Base-by-base conservation (phyloP, 2,888 invertebrate genomes). In the Notodonta ziczac region DNA sequence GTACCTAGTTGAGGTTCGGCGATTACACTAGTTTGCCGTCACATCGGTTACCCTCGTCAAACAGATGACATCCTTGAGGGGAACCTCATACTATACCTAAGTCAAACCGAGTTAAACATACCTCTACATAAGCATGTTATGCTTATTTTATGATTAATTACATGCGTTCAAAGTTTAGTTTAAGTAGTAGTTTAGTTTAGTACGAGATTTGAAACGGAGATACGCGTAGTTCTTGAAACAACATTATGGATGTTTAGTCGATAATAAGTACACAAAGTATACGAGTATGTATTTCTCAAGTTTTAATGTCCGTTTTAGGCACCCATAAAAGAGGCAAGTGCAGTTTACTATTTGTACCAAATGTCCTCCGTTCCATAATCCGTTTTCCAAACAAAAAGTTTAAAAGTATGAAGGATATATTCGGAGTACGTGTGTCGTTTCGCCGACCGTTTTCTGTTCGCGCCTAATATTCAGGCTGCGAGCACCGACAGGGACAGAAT, bases 31-130 rank as follows among this genome's bases (percentile, higher is more conserved):
- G 46, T n/a, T 13, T 46, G n/a, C 58, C 56, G 62, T 65, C 61
- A 68, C 63, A 63, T 68, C 46, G 55, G 62, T 71, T 63, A 62
- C 61, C 72, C 63, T 63, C 64, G 60, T 65, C 72, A 65, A 63
- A 68, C 59, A 44, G 61, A 65, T 62, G 72, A 65, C 69, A 61
- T 65, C 64, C 66, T 69, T 60, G 24, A 63, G 57, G 51, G 13
- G 13, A 2, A 10, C 46, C n/a, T n/a, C 46, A 13, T 46, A 46
- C n/a, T 46, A 5, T n/a, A 46, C 13, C 3, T n/a, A 2, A 10
- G 5, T 5, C 46, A n/a, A 35, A 35, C 35, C 35, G 35, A 35
- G 46, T 13, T n/a, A 46, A 46, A 46, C n/a, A 6, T 46, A 46
- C 12, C 12, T n/a, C 13, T n/a, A 46, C 46, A 10, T 42, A 42